Base-by-base conservation (phyloP, 2,113 vertebrate genomes). In the Cavia porcellus region DNA sequence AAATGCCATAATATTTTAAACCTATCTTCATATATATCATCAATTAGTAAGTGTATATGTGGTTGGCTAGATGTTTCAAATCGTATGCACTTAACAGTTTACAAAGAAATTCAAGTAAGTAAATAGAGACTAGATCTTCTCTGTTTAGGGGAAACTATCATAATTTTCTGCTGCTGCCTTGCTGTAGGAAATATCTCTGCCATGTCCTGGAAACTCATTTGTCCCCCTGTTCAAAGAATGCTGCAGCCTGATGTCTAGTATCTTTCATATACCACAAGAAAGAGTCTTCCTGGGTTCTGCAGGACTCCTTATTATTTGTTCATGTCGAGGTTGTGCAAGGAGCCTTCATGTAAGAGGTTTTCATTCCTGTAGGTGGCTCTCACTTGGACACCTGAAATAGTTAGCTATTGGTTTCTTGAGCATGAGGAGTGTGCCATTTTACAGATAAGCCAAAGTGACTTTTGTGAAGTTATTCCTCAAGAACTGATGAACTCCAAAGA, bases 81-180 rank as follows among this genome's bases (percentile, higher is more conserved):
- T 95, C 10, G 19, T 66, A 74, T n/a, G 15, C 17, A 81, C 13
- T 89, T 84, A 64, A 64, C 0, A 95, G n/a, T 70, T 82, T 87
- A 79, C 20, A 80, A 87, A 84, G 88, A 92, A 95, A 89, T 89
- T 20, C 10, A 75, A 92, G 9, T 50, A 84, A 72, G 19, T 75
- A 72, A 59, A 79, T 28, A 81, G 66, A 66, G 66, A 75, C 59
- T 42, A 85, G 61, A 35, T 91, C 22, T 22, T 89, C 70, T 75
- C 15, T 64, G 42, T 38, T 87, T 52, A 5, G 25, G 89, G 20
- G 1, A 75, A 57, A 94, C 75, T 90, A 62, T 7, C 74, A 42
- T 3, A 84, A 61, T 89, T 91, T 95, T 81, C 81, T n/a, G 19
- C 59, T 42, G 64, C 13, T 70, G 45, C 14, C 61, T 94, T 81